A percentile compares a stretch with the other conserved stretches of the same genome.
phyloP scores from a whole-genome alignment of 2,113 vertebrate species.

The Heptranchias perlo region DNA sequence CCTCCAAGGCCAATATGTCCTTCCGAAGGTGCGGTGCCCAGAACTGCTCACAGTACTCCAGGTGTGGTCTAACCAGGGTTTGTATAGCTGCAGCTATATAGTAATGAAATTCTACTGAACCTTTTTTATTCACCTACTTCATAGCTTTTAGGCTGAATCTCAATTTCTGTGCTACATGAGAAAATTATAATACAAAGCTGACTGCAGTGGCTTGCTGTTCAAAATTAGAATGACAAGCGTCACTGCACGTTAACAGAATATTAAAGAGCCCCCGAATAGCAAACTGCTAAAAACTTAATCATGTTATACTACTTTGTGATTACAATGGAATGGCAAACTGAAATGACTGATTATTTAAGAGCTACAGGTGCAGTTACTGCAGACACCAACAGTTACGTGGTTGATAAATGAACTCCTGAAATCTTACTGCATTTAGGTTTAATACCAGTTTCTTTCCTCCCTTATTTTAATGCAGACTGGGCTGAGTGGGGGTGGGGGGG shows the following conservation, averaged over 20 bases:
- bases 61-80: no score
- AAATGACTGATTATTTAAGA: background rate
- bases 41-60: no score
- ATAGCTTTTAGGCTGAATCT: background rate
- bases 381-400: background rate
- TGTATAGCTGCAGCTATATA: no score
- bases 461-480: background rate
- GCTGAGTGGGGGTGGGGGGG: background rate
- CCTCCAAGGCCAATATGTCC: no score
- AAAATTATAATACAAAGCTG: background rate
- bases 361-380: background rate
- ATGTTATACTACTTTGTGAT: background rate
- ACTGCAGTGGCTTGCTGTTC: constrained; percentile 1
- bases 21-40: no score
- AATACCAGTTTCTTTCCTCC: background rate
- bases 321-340: background rate
- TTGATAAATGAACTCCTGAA: background rate
- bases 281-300: background rate
- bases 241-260: background rate
- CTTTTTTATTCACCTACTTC: background rate
- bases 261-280: background rate
- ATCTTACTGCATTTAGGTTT: background rate
- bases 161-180: background rate
- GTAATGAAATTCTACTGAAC: background rate
- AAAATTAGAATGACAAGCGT: background rate